These are phyloP conservation scores for Drosophila leontia DNA, from an alignment of 1,140 invertebrate genomes.

Conservation along the genomic window DNA sequence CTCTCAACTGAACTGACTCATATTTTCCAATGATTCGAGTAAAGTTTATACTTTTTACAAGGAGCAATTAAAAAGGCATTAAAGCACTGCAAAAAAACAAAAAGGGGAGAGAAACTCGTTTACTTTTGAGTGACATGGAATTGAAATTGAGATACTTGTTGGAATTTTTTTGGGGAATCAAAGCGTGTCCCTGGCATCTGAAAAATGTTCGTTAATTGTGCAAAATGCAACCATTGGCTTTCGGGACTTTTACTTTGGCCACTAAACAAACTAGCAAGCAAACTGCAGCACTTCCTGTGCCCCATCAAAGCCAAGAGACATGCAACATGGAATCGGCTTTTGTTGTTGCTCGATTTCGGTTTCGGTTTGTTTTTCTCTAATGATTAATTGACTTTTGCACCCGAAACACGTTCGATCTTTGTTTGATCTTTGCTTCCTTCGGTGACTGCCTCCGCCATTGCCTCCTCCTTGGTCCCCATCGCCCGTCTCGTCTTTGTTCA, in stretches of 20 bases:
- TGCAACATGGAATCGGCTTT: constrained; percentile 52
- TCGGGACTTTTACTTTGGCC: constrained; percentile 63
- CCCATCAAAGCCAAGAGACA: constrained; percentile 40
- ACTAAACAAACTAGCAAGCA: constrained; percentile 14
- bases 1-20: constrained; percentile 13
- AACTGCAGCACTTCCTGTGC: constrained; percentile 43
- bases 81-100: constrained; percentile 11
- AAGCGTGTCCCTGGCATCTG: constrained; percentile 62
- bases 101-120: constrained; percentile 46
- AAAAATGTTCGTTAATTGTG: constrained; percentile 63
- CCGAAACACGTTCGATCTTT: constrained; percentile 75
- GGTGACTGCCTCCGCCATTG: constrained; percentile 1
- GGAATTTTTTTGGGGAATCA: constrained; percentile 50
- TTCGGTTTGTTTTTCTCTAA: constrained; percentile 59
- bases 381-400: constrained; percentile 82
- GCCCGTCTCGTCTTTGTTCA: constrained; percentile 30
- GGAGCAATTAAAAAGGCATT: constrained; percentile 62
- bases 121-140: constrained; percentile 11
- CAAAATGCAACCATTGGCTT: constrained; percentile 62
- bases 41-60: constrained; percentile 8
- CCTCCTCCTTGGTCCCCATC: not conserved
- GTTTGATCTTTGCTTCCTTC: constrained; percentile 61
- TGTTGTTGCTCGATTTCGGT: constrained; percentile 14
- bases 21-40: not conserved
- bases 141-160: constrained; percentile 55